Evolutionary conservation across 1,140 invertebrate species (phyloP).

Genomic region (Trichogramma pretiosum): DNA sequence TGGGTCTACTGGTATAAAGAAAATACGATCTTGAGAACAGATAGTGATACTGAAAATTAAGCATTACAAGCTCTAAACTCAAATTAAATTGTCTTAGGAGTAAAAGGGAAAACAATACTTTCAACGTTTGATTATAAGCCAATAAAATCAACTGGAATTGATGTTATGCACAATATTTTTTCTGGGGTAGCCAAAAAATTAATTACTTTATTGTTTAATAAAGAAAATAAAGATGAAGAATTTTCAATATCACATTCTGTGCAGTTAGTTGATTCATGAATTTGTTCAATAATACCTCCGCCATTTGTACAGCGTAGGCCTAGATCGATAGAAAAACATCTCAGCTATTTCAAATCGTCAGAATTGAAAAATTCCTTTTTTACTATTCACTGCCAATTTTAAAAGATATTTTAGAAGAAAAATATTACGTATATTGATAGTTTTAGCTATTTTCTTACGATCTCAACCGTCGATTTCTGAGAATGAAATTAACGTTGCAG

Average conservation of each 20-base stretch:
- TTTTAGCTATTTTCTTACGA: slow-evolving; percentile 8
- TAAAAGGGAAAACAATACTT: too few relatives aligned
- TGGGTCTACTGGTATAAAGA: too few relatives aligned
- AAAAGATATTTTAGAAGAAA: slow-evolving; percentile 1
- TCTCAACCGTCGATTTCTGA: slow-evolving; percentile 4
- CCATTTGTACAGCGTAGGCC: slow-evolving; percentile 14
- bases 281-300: slow-evolving; percentile 15
- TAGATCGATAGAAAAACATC: slow-evolving; percentile 7
- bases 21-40: too few relatives aligned
- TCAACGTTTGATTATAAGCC: too few relatives aligned
- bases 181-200: slow-evolving; percentile 15
- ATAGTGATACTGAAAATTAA: too few relatives aligned
- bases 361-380: slow-evolving; percentile 19
- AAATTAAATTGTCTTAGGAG: too few relatives aligned
- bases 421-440: slow-evolving; percentile 10
- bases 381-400: slow-evolving; percentile 17
- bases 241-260: slow-evolving; percentile 15
- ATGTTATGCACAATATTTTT: slow-evolving; percentile 14
- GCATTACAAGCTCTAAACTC: too few relatives aligned
- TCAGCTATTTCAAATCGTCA: slow-evolving; percentile 16
- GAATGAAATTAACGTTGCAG: neutral
- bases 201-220: slow-evolving; percentile 18
- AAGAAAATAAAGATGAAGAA: neutral
- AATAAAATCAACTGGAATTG: slow-evolving; percentile 4
- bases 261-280: too few relatives aligned